Percentiles rank a stretch among this genome's conserved stretches.
These are phyloP conservation scores for Rattus norvegicus DNA, from an alignment of 2,113 vertebrate species.

Conservation along the genomic window GRCr8 NC_086026.1:110860001-110860500, in stretches of 20 bases:
- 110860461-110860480: not conserved
- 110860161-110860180: not conserved
- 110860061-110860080: not conserved
- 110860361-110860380: not conserved
- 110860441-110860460: not conserved
- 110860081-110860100: no score
- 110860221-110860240: no score
- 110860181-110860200: not conserved
- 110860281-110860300: not conserved
- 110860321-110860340: not conserved
- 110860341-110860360: not conserved
- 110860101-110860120: not conserved
- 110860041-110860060: not conserved
- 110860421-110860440: not conserved
- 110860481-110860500: not conserved
- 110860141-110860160: not conserved
- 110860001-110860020: not conserved
- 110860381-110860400: not conserved
- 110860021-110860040: not conserved
- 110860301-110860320: not conserved
- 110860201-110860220: not conserved
- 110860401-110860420: not conserved
- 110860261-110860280: not conserved
- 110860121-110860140: not conserved
- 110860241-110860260: not conserved